These are phyloP conservation scores for Sisor rabdophorus DNA, from an alignment of 2,113 vertebrate species.

Conservation along the genomic window DNA sequence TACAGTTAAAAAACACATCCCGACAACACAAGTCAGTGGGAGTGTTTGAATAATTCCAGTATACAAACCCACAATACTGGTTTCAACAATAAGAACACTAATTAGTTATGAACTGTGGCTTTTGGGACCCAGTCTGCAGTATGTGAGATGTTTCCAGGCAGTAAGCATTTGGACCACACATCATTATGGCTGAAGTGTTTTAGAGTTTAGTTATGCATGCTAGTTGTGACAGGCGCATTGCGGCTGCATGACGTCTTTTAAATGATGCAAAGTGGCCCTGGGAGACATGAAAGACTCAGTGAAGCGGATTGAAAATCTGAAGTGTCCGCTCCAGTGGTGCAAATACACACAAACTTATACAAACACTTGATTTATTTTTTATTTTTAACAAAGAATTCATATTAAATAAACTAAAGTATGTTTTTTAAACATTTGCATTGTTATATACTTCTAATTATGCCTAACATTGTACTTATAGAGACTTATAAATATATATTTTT, in stretches of 20 bases:
- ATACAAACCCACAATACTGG: no score
- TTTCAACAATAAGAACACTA: background rate
- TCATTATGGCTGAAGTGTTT: conserved; percentile 13
- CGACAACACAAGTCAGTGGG: no score
- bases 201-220: conserved; percentile 19
- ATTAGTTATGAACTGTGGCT: background rate
- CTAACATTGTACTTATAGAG: background rate
- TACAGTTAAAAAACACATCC: no score
- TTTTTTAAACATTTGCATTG: background rate
- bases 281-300: conserved; percentile 33
- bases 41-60: no score
- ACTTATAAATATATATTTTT: background rate
- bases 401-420: conserved; percentile 15
- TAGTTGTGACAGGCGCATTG: conserved; percentile 30
- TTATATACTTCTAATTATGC: background rate
- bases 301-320: conserved; percentile 25
- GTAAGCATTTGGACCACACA: background rate
- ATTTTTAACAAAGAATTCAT: conserved; percentile 5
- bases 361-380: background rate
- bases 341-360: conserved; percentile 12
- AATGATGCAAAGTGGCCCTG: conserved; percentile 33
- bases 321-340: conserved; percentile 12
- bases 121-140: background rate
- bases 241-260: conserved; percentile 33
- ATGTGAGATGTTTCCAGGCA: background rate